Evolutionary conservation across 2,888 invertebrate genomes (phyloP).

Genomic region (Campoplex capitator): DNA sequence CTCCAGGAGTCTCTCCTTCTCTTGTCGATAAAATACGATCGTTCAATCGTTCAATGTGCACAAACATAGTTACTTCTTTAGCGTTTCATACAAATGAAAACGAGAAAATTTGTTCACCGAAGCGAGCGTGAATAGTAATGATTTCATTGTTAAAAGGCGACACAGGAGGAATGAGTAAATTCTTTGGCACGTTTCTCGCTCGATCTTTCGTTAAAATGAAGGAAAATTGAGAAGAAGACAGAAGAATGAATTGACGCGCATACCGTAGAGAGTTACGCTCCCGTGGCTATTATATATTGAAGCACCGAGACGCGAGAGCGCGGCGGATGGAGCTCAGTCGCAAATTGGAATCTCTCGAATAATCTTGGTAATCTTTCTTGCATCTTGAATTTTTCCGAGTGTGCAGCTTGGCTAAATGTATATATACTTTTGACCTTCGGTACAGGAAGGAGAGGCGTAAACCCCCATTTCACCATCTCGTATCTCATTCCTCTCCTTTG

Average conservation of each 20-base stretch:
- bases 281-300: slow-evolving; percentile 46
- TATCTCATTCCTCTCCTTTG: slow-evolving; percentile 8
- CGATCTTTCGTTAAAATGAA: slow-evolving; percentile 55
- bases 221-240: slow-evolving; percentile 58
- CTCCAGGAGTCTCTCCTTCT: neutral
- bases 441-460: slow-evolving; percentile 1
- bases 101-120: slow-evolving; percentile 34
- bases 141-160: slow-evolving; percentile 47
- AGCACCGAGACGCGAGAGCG: slow-evolving; percentile 1
- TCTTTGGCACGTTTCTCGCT: slow-evolving; percentile 46
- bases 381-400: slow-evolving; percentile 55
- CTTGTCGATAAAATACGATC: slow-evolving; percentile 39
- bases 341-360: slow-evolving; percentile 68
- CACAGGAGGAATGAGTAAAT: slow-evolving; percentile 35
- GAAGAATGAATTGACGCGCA: slow-evolving; percentile 58
- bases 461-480: slow-evolving; percentile 29
- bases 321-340: slow-evolving; percentile 37
- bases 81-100: slow-evolving; percentile 40
- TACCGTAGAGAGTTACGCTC: slow-evolving; percentile 45
- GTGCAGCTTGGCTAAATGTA: slow-evolving; percentile 17
- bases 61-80: slow-evolving; percentile 16
- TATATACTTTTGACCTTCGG: slow-evolving; percentile 6
- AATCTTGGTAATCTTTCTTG: slow-evolving; percentile 67
- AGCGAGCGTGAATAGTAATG: slow-evolving; percentile 44
- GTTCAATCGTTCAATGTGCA: slow-evolving; percentile 21